A percentile compares a stretch with the other conserved stretches of the same genome.
phyloP scores from a whole-genome alignment of 1,140 invertebrate genomes.

The Lasioglossum baleicum region DNA sequence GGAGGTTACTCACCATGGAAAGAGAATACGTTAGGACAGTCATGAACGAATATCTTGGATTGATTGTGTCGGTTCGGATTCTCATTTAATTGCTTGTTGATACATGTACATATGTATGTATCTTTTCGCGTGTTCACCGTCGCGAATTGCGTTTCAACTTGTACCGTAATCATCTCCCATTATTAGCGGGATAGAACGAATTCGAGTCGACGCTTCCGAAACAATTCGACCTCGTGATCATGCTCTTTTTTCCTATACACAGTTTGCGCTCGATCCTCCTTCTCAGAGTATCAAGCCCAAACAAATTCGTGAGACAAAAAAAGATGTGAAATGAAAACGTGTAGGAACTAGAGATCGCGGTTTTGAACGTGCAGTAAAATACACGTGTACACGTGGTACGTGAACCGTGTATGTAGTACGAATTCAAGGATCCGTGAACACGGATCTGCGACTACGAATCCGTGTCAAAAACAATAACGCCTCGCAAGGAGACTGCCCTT shows the following conservation, averaged over 20 bases:
- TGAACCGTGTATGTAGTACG: too few relatives aligned
- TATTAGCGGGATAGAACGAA: neutral
- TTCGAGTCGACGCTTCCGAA: slow-evolving; percentile 41
- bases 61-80: slow-evolving; percentile 47
- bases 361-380: too few relatives aligned
- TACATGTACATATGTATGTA: too few relatives aligned
- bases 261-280: slow-evolving; percentile 55
- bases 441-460: too few relatives aligned
- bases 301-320: slow-evolving; percentile 9
- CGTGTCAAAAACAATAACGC: too few relatives aligned
- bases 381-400: too few relatives aligned
- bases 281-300: slow-evolving; percentile 49
- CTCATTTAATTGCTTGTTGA: neutral
- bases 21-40: slow-evolving; percentile 70
- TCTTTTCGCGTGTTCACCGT: neutral
- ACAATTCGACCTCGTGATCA: slow-evolving; percentile 44
- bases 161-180: neutral
- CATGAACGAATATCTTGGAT: slow-evolving; percentile 19
- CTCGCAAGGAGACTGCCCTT: too few relatives aligned
- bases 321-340: neutral
- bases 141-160: neutral
- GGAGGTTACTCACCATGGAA: slow-evolving; percentile 62
- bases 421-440: too few relatives aligned
- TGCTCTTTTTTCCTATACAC: slow-evolving; percentile 14
- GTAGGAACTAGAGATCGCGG: too few relatives aligned